Conservation (phyloP, 2,888 invertebrate species). For the Perdita meconis region DNA sequence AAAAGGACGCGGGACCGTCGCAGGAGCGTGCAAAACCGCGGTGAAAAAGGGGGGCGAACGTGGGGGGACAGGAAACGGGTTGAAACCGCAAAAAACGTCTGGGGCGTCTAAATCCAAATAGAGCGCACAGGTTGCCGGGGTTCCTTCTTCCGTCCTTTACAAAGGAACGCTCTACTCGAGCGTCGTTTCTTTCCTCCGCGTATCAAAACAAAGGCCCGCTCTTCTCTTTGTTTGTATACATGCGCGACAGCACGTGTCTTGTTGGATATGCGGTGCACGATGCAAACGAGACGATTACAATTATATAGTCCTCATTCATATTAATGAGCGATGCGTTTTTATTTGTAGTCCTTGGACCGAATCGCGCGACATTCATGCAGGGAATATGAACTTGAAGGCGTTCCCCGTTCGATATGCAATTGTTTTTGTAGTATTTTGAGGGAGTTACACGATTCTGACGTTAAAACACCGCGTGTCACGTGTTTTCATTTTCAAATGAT, state of each 20-base stretch:
- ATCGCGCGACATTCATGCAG: constrained; percentile 1
- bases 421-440: too few species aligned
- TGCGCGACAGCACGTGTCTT: constrained; percentile 9
- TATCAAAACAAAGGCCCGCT: constrained; percentile 34
- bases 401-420: too few species aligned
- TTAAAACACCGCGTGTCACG: too few species aligned
- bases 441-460: too few species aligned
- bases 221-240: constrained; percentile 30
- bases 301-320: constrained; percentile 41
- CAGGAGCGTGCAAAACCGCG: neutral
- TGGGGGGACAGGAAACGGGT: constrained; percentile 8
- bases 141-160: constrained; percentile 23
- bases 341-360: constrained; percentile 21
- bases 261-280: neutral
- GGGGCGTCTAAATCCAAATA: constrained; percentile 36
- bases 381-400: too few species aligned
- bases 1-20: constrained; percentile 5
- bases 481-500: too few species aligned
- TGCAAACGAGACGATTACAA: constrained; percentile 37
- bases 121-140: constrained; percentile 44
- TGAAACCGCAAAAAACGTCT: constrained; percentile 32
- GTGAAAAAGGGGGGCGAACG: neutral
- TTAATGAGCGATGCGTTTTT: constrained; percentile 43
- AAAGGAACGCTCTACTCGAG: constrained; percentile 8
- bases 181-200: neutral